phyloP scores from a whole-genome alignment of 1,140 invertebrate species.

The Cotesia chilonis region DNA sequence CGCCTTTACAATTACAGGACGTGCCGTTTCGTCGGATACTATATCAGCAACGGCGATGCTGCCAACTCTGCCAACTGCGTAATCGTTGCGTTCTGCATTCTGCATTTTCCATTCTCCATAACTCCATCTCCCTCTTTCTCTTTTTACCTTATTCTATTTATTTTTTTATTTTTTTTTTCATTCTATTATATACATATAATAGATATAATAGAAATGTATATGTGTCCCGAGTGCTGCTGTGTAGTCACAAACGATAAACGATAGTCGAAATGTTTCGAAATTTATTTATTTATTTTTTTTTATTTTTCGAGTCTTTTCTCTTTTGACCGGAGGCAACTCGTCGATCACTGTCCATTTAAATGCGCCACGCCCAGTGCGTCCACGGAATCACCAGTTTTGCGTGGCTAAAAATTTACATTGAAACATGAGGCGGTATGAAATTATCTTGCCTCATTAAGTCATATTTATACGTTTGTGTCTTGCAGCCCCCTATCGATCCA shows the following conservation, averaged over 20 bases:
- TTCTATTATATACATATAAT: not conserved
- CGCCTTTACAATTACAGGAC: constrained; percentile 44
- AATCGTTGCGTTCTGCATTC: constrained; percentile 1
- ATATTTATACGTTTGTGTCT: constrained; percentile 12
- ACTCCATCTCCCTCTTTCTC: not conserved
- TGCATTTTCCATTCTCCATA: not conserved
- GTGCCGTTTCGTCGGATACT: constrained; percentile 42
- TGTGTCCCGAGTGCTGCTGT: not conserved
- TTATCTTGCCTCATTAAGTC: constrained; percentile 27
- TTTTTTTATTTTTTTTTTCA: not conserved
- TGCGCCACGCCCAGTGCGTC: constrained; percentile 33
- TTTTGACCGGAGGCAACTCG: constrained; percentile 17
- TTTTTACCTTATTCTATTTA: not conserved
- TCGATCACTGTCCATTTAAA: constrained; percentile 38
- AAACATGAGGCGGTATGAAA: constrained; percentile 21
- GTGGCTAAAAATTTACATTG: constrained; percentile 34
- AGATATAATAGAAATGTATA: no score
- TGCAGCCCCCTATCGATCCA: not conserved
- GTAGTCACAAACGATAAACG: not conserved
- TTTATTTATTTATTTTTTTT: constrained; percentile 21
- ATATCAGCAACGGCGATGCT: constrained; percentile 29
- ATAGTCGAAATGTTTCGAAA: constrained; percentile 36
- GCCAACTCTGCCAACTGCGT: constrained; percentile 29
- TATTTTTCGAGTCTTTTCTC: constrained; percentile 19
- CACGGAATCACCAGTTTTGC: constrained; percentile 26